A percentile compares a stretch with the other conserved stretches of the same genome.
phyloP scores from a whole-genome alignment of 2,797 vertebrate genomes.

The Manis pentadactyla region DNA sequence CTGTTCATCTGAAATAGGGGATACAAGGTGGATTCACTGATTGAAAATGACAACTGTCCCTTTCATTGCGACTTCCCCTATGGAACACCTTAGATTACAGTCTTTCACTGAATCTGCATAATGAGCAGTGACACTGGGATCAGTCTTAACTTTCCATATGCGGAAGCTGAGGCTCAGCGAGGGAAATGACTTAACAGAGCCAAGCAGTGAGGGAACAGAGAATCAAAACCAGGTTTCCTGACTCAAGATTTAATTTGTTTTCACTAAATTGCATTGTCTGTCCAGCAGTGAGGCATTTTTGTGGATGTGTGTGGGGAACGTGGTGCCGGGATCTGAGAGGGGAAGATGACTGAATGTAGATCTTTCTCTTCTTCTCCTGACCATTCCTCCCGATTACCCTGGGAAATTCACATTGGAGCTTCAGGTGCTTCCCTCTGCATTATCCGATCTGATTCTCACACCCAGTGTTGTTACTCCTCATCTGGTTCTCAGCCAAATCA shows the following conservation, averaged over 20 bases:
- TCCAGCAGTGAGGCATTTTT: background rate
- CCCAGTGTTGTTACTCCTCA: background rate
- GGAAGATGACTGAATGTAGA: background rate
- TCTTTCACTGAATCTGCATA: background rate
- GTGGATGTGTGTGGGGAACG: background rate
- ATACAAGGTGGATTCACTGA: conserved; percentile 15
- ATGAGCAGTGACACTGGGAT: background rate
- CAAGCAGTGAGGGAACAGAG: background rate
- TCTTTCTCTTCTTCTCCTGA: background rate
- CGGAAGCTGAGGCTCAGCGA: conserved; percentile 35
- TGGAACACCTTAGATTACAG: background rate
- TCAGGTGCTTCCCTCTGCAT: conserved; percentile 11
- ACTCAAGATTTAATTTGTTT: conserved; percentile 37
- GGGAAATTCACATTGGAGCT: background rate
- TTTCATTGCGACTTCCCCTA: conserved; percentile 29
- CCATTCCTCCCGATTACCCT: background rate
- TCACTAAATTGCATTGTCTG: background rate
- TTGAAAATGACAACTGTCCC: conserved; percentile 46
- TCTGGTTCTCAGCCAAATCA: conserved; percentile 39
- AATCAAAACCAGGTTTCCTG: conserved; percentile 53
- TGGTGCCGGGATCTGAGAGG: background rate
- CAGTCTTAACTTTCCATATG: background rate
- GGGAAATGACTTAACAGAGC: conserved; percentile 33
- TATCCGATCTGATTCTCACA: conserved; percentile 25
- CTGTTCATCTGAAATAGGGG: conserved; percentile 30